A percentile compares a stretch with the other conserved stretches of the same genome.
Conservation (phyloP, 2,888 invertebrate species). For the Cremastinae sp. region DNA sequence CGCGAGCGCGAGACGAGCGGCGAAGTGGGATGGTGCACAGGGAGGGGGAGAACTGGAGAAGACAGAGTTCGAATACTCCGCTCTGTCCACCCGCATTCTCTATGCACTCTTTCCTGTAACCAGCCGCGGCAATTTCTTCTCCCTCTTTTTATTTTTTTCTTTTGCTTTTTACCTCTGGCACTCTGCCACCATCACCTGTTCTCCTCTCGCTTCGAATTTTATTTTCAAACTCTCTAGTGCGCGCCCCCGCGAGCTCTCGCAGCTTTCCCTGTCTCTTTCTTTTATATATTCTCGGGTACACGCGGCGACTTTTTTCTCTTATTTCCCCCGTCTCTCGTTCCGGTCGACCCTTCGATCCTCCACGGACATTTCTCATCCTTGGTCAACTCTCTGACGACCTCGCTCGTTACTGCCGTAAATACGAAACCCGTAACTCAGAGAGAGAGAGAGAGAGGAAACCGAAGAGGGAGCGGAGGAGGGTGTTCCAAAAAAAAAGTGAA, state of each 20-base stretch:
- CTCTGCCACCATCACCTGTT: slow-evolving; percentile 73
- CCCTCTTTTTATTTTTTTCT: no score
- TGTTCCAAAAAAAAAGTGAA: slow-evolving; percentile 2
- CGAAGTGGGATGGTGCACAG: background rate
- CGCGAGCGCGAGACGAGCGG: slow-evolving; percentile 65
- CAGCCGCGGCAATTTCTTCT: slow-evolving; percentile 48
- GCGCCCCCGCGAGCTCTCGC: slow-evolving; percentile 30
- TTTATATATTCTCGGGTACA: background rate
- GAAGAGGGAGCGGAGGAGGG: background rate
- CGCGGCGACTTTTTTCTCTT: slow-evolving; percentile 6
- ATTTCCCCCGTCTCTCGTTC: slow-evolving; percentile 22
- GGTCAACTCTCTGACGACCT: slow-evolving; percentile 16
- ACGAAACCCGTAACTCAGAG: slow-evolving; percentile 55
- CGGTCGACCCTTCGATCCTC: background rate
- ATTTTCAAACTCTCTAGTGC: slow-evolving; percentile 67
- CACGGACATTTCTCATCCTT: slow-evolving; percentile 1
- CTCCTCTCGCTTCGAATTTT: slow-evolving; percentile 73
- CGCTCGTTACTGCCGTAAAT: slow-evolving; percentile 66
- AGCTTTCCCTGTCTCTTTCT: slow-evolving; percentile 31
- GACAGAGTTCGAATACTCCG: background rate
- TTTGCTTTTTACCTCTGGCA: slow-evolving; percentile 71
- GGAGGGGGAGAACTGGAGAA: no score
- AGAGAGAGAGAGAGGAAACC: slow-evolving; percentile 14
- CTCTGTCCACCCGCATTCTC: slow-evolving; percentile 52
- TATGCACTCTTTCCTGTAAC: slow-evolving; percentile 36